Evolutionary conservation across 2,888 invertebrate genomes (phyloP).

Genomic region (Meghimatium bilineatum): DNA sequence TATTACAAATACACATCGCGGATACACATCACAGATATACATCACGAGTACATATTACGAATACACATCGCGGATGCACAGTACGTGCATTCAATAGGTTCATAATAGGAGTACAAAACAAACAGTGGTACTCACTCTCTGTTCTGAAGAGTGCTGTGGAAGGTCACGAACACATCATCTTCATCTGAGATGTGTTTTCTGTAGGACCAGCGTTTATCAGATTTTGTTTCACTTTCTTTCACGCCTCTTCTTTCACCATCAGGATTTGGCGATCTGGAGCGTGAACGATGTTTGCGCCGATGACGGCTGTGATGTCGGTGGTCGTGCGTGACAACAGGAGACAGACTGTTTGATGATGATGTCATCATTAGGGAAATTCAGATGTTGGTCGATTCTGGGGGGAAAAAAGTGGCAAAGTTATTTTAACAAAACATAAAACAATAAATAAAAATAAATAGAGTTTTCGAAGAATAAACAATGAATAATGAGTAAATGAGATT

Average conservation of each 20-base stretch:
- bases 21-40: background rate
- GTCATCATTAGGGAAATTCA: background rate
- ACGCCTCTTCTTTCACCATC: slow-evolving; percentile 6
- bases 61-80: background rate
- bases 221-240: background rate
- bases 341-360: slow-evolving; percentile 25
- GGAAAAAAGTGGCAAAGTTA: background rate
- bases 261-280: slow-evolving; percentile 46
- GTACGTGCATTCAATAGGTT: background rate
- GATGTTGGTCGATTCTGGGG: background rate
- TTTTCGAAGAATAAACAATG: no score
- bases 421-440: no score
- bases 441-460: no score
- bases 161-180: slow-evolving; percentile 38
- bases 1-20: no score
- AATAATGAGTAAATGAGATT: no score
- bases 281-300: slow-evolving; percentile 33
- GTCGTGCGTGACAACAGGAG: slow-evolving; percentile 1
- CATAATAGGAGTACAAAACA: no score
- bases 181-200: slow-evolving; percentile 25
- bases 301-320: slow-evolving; percentile 27
- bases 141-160: slow-evolving; percentile 43
- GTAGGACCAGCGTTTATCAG: background rate
- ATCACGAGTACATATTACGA: background rate
- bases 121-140: slow-evolving; percentile 44